These are phyloP conservation scores for Eulemur coronatus DNA, from an alignment of 2,797 vertebrate species.

Conservation along the genomic window DNA sequence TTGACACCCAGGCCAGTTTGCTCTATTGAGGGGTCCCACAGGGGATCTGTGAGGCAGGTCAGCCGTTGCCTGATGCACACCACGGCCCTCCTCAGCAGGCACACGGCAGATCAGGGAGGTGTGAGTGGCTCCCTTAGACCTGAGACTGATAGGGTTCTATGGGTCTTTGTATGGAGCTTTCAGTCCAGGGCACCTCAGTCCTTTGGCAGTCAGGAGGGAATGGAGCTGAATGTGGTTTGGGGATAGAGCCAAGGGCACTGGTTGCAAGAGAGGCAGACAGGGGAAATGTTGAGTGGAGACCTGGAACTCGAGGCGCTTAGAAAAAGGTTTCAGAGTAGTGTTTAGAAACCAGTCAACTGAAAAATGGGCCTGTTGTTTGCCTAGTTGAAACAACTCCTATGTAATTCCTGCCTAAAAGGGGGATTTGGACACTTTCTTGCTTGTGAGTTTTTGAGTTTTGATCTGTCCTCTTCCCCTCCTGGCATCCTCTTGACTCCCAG, in stretches of 20 bases:
- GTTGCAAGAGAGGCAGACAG: background rate
- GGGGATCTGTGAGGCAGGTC: background rate
- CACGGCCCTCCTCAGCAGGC: background rate
- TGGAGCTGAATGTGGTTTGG: constrained; percentile 50
- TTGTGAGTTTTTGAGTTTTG: constrained; percentile 44
- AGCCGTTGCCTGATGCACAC: background rate
- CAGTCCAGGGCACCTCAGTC: background rate
- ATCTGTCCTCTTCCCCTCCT: constrained; percentile 32
- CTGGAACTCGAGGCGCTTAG: constrained; percentile 3
- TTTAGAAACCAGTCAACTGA: constrained; percentile 26
- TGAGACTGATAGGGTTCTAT: background rate
- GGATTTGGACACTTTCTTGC: constrained; percentile 45
- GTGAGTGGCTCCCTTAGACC: background rate
- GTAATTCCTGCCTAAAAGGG: background rate
- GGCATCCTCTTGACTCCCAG: background rate
- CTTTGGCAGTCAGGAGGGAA: background rate
- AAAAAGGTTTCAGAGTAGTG: constrained; percentile 11
- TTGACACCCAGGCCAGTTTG: background rate
- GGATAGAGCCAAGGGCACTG: background rate
- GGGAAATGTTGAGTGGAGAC: constrained; percentile 26
- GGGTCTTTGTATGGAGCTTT: constrained; percentile 38
- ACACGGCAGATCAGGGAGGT: background rate
- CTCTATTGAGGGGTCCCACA: background rate
- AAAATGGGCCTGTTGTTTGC: constrained; percentile 44
- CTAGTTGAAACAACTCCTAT: background rate